A percentile compares a stretch with the other conserved stretches of the same genome.
These are phyloP conservation scores for Choristoneura fumiferana DNA, from an alignment of 1,140 invertebrate genomes.

Conservation along the genomic window DNA sequence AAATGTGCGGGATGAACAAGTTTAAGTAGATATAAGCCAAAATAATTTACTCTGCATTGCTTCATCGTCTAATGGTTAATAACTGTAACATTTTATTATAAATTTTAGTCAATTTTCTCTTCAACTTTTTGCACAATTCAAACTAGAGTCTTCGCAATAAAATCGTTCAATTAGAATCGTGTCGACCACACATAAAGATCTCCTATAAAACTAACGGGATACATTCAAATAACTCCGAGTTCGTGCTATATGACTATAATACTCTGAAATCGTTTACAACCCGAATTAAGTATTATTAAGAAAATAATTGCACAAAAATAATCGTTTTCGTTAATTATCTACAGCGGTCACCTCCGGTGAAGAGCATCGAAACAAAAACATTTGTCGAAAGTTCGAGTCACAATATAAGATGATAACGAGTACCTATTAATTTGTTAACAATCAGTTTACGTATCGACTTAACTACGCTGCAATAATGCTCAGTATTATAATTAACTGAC, in stretches of 20 bases:
- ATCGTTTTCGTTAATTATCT: conserved; percentile 28
- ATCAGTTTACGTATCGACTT: conserved; percentile 36
- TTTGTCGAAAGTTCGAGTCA: conserved; percentile 27
- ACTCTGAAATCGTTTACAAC: conserved; percentile 55
- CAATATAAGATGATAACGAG: conserved; percentile 32
- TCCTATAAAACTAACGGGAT: conserved; percentile 64
- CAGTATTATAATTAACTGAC: conserved; percentile 52
- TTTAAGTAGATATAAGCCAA: too few species aligned
- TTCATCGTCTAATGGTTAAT: too few species aligned
- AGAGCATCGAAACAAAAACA: conserved; percentile 28
- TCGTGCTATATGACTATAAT: conserved; percentile 66
- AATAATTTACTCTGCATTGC: too few species aligned
- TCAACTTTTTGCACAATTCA: not conserved
- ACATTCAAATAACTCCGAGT: conserved; percentile 41
- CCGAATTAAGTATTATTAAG: conserved; percentile 46
- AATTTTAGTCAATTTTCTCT: not conserved
- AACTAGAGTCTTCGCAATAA: not conserved
- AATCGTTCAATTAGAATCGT: conserved; percentile 40
- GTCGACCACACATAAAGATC: conserved; percentile 65
- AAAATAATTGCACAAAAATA: conserved; percentile 23
- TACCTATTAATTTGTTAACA: conserved; percentile 40
- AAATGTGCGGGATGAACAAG: too few species aligned
- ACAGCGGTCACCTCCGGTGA: conserved; percentile 30
- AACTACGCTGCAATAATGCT: conserved; percentile 40
- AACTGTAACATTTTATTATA: too few species aligned